Conservation (phyloP, 1,140 invertebrate genomes). For the Bombyx mori region DNA sequence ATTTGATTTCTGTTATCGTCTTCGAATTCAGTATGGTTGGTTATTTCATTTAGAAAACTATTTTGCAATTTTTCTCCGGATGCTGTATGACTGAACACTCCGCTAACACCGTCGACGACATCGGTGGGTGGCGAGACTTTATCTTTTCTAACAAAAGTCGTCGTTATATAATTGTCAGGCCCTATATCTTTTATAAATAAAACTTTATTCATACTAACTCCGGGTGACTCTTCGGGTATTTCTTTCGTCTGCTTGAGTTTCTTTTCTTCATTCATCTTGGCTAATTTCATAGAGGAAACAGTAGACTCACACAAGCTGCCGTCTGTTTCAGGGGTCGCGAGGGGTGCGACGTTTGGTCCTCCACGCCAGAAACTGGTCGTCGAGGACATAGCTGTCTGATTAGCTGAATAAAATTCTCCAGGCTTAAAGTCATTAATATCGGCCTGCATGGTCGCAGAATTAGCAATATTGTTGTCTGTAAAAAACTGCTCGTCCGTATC, state of each 20-base stretch:
- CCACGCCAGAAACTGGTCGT: constrained; percentile 55
- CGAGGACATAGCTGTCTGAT: constrained; percentile 46
- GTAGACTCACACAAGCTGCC: constrained; percentile 71
- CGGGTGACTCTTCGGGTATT: constrained; percentile 59
- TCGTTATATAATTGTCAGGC: constrained; percentile 78
- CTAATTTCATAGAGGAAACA: constrained; percentile 59
- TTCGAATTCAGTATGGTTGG: constrained; percentile 64
- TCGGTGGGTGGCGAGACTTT: constrained; percentile 30
- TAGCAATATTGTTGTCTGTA: constrained; percentile 61
- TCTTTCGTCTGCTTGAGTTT: constrained; percentile 44
- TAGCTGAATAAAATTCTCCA: constrained; percentile 62
- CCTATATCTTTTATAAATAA: constrained; percentile 75
- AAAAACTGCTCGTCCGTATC: constrained; percentile 78
- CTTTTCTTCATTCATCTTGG: constrained; percentile 61
- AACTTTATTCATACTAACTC: constrained; percentile 70
- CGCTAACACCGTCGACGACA: constrained; percentile 38
- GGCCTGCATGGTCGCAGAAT: constrained; percentile 47
- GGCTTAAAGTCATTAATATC: constrained; percentile 63
- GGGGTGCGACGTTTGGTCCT: constrained; percentile 64
- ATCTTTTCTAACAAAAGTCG: constrained; percentile 73
- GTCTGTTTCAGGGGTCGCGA: constrained; percentile 76
- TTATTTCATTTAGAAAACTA: constrained; percentile 66
- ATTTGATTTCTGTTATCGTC: constrained; percentile 69
- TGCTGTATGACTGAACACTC: constrained; percentile 58
- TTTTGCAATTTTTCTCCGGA: constrained; percentile 65